Evolutionary conservation across 2,888 invertebrate species (phyloP), one percentile per base, ranked within the genome.

Genomic region (Thumatha senex): DNA sequence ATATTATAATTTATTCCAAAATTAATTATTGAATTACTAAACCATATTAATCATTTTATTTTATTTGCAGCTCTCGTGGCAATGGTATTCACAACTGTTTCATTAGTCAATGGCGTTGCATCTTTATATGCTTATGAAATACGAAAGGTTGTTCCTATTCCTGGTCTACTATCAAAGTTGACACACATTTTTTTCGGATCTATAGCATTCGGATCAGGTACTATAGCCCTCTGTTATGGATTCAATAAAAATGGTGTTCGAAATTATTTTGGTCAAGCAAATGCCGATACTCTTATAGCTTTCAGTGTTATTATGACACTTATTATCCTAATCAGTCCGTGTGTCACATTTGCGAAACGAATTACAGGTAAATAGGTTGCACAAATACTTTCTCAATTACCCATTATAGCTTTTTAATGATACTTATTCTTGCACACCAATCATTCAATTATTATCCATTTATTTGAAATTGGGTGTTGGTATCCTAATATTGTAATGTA

Each of bases 101-200:
- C 80, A 35, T 61, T 85, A n/a, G 62, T 85, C 42, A 85, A 82
- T 40, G 85, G 85, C 0, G 13, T 82, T 0, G 46, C 79, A 15
- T 82, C 85, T 0, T 72, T 82, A 12, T 85, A 78, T 65, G 77
- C 81, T 0, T 71, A 67, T 40, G 83, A 85, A 50, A 60, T 79
- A 7, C 69, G 83, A 8, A 69, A 58, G 29, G 68, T 61, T 46
- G 49, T 84, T 11, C 78, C 78, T 4, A 51, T 84, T 10, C 78
- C 78, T 2, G 67, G 66, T 2, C 82, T 74, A 45, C 41, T 82
- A n/a, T 78, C 80, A 1, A 85, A 84, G 51, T 57, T 82, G 11
- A 76, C 76, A 7, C 85, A 85, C 55, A 80, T 85, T 49, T 75
- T 76, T 50, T 80, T 83, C 36, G 85, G 85, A 0, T 67, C 68